Percentiles rank a stretch among this genome's conserved stretches.
Conservation (phyloP, 2,797 vertebrate species). For the Thalassophryne amazonica region DNA sequence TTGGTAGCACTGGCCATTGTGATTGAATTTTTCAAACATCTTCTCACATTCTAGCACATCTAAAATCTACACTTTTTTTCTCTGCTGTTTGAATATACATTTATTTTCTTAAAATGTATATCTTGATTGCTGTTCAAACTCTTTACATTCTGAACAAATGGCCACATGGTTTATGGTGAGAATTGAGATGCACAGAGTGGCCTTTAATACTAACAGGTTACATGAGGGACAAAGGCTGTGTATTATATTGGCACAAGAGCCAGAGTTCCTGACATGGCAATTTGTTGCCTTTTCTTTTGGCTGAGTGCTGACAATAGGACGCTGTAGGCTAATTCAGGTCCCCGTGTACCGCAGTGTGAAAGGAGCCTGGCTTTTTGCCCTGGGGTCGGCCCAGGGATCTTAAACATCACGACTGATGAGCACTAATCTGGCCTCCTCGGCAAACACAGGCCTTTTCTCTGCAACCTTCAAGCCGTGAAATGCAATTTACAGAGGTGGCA, state of each 20-base stretch:
- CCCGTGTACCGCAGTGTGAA: conserved; percentile 81
- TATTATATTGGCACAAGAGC: conserved; percentile 76
- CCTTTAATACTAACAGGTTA: conserved; percentile 49
- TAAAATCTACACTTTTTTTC: conserved; percentile 8
- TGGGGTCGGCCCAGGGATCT: conserved; percentile 73
- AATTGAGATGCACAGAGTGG: conserved; percentile 3
- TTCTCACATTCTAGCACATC: conserved; percentile 2
- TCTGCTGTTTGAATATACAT: conserved; percentile 18
- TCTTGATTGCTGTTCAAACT: conserved; percentile 28
- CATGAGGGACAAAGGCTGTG: conserved; percentile 74
- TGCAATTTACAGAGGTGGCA: conserved; percentile 65
- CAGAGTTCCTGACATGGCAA: conserved; percentile 88
- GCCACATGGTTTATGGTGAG: conserved; percentile 21
- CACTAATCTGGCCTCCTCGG: conserved; percentile 85
- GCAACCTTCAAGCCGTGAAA: conserved; percentile 68
- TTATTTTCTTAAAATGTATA: conserved; percentile 38
- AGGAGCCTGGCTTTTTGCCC: conserved; percentile 80
- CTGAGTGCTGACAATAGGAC: conserved; percentile 81
- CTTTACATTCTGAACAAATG: conserved; percentile 14
- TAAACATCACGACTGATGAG: conserved; percentile 85
- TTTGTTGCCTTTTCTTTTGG: conserved; percentile 84
- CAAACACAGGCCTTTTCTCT: conserved; percentile 67
- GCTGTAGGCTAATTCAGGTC: conserved; percentile 65
- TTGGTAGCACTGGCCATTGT: no score
- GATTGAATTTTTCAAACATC: background rate